A percentile compares a stretch with the other conserved stretches of the same genome.
These are phyloP conservation scores for Ophiodon elongatus DNA, from an alignment of 2,113 vertebrate species.

Conservation along the genomic window DNA sequence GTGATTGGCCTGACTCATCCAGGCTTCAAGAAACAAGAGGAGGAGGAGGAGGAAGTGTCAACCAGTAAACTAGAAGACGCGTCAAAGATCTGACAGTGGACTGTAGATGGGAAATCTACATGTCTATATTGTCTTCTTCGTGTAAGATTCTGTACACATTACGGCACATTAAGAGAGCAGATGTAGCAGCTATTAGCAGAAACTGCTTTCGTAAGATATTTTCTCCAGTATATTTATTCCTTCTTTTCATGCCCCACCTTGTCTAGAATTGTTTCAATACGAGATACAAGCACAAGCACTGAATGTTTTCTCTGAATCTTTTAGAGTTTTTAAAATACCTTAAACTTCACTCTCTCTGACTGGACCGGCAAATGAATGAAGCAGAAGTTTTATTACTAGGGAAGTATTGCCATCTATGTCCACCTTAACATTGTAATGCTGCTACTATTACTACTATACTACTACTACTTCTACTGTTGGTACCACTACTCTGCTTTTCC, in stretches of 20 bases:
- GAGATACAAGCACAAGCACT: too few species aligned
- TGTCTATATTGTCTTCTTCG: not conserved
- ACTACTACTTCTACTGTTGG: not conserved
- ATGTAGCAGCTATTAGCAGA: conserved; percentile 4
- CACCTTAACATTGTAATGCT: too few species aligned
- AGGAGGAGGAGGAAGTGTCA: conserved; percentile 67
- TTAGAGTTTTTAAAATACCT: too few species aligned
- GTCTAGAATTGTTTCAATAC: not conserved
- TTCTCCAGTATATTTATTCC: not conserved
- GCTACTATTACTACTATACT: too few species aligned
- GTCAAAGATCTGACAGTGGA: conserved; percentile 74
- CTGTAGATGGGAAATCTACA: not conserved
- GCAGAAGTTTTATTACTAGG: too few species aligned
- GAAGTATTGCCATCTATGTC: too few species aligned
- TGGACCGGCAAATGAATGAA: too few species aligned
- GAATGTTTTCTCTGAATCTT: too few species aligned
- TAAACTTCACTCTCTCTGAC: too few species aligned
- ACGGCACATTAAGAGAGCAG: not conserved
- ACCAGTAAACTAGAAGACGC: conserved; percentile 81
- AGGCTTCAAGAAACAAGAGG: conserved; percentile 66
- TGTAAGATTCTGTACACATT: conserved; percentile 4
- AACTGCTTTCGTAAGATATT: conserved; percentile 5
- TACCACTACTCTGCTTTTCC: not conserved
- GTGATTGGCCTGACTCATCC: conserved; percentile 77
- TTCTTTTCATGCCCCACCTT: not conserved